Percentiles rank a stretch among this genome's conserved stretches.
These are phyloP conservation scores for Tyria jacobaeae DNA, from an alignment of 2,888 invertebrate species.

Conservation along the genomic window DNA sequence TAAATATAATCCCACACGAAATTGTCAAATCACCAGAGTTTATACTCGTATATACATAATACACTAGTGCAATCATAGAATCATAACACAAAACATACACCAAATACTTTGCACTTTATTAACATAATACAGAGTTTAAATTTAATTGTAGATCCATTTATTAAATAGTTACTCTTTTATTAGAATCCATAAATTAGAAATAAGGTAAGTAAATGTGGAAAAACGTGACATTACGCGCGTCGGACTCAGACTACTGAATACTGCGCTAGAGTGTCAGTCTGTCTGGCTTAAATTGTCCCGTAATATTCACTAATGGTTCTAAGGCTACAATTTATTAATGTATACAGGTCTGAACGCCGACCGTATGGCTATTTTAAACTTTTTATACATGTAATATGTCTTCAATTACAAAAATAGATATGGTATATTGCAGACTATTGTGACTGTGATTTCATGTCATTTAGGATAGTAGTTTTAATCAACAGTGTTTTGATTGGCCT, in stretches of 20 bases:
- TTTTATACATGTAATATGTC: not conserved
- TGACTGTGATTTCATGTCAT: not conserved
- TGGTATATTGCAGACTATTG: too few species aligned
- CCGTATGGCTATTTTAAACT: not conserved
- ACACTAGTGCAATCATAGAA: too few species aligned
- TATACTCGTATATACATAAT: slow-evolving; percentile 3
- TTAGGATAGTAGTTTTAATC: not conserved
- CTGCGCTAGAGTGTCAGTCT: slow-evolving; percentile 31
- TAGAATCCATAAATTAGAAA: not conserved
- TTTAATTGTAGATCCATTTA: not conserved
- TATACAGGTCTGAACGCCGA: not conserved
- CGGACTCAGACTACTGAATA: slow-evolving; percentile 18
- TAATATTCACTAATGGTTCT: not conserved
- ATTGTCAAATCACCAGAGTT: slow-evolving; percentile 8
- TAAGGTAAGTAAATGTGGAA: slow-evolving; percentile 8
- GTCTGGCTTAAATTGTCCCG: not conserved
- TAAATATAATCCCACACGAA: not conserved
- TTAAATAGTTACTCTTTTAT: slow-evolving; percentile 1
- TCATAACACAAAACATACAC: too few species aligned
- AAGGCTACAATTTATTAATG: not conserved
- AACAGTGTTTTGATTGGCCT: not conserved
- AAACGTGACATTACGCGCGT: slow-evolving; percentile 39
- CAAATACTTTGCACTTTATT: slow-evolving; percentile 1
- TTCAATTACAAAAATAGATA: too few species aligned
- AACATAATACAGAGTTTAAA: not conserved